A percentile compares a stretch with the other conserved stretches of the same genome.
phyloP scores from a whole-genome alignment of 2,888 invertebrate species.

The Xestia ashworthii region DNA sequence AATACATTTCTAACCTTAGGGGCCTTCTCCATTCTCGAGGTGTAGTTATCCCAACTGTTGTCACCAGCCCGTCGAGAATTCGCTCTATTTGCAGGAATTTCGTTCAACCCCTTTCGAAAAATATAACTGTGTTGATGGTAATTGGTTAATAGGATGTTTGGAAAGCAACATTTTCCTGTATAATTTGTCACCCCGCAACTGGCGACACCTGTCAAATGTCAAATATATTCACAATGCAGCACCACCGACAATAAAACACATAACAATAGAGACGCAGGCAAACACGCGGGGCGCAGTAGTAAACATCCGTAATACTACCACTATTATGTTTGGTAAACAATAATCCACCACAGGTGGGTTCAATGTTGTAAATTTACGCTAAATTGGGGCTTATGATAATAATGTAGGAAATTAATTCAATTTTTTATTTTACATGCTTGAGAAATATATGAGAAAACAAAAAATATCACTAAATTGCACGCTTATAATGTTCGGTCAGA shows the following conservation, averaged over 20 bases:
- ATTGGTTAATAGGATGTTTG: constrained; percentile 5
- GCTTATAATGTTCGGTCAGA: neutral
- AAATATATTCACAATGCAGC: constrained; percentile 43
- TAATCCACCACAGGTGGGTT: neutral
- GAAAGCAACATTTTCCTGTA: neutral
- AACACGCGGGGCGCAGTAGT: constrained; percentile 39
- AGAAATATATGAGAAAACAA: neutral
- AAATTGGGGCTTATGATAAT: neutral
- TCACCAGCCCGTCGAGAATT: neutral
- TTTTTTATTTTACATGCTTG: too few species aligned
- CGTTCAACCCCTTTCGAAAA: neutral
- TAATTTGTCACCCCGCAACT: constrained; percentile 12
- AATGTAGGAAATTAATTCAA: neutral
- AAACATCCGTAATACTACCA: constrained; percentile 50
- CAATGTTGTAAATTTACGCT: neutral
- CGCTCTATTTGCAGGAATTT: neutral
- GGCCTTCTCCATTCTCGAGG: neutral
- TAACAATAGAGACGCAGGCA: constrained; percentile 21
- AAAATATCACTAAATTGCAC: neutral
- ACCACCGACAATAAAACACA: constrained; percentile 32
- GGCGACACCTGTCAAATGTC: constrained; percentile 33
- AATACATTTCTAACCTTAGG: too few species aligned
- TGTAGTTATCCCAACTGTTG: neutral
- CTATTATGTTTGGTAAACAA: constrained; percentile 37
- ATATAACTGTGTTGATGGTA: neutral